These are phyloP conservation scores for Holothuria scabra DNA, from an alignment of 53 echinoderm and acorn worm species.

Conservation along the genomic window DNA sequence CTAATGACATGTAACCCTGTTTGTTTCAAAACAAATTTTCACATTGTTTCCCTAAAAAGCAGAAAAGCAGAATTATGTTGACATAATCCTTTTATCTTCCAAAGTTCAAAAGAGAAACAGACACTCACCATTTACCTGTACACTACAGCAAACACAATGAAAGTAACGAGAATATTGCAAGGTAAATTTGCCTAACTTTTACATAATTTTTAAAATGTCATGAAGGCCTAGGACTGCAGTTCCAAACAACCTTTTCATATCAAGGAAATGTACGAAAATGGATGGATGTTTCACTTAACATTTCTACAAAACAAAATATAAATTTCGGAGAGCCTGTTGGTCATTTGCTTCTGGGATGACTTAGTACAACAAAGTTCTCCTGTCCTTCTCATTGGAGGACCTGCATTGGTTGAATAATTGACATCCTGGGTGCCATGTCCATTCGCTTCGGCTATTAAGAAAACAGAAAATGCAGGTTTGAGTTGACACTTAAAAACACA, in stretches of 20 bases:
- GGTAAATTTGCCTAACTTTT: background rate
- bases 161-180: constrained; percentile 42
- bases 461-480: background rate
- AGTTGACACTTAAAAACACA: background rate
- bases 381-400: constrained; percentile 9
- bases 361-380: background rate
- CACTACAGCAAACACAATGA: constrained; percentile 36
- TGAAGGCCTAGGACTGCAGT: background rate
- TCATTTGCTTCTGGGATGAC: background rate
- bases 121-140: constrained; percentile 13
- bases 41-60: background rate
- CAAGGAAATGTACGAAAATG: constrained; percentile 38
- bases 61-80: too few relatives aligned
- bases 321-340: background rate
- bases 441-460: constrained; percentile 61
- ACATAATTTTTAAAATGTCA: constrained; percentile 12
- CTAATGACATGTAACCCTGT: background rate
- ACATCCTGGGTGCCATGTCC: constrained; percentile 55
- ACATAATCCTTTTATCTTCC: too few relatives aligned
- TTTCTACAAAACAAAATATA: constrained; percentile 16
- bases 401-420: constrained; percentile 32
- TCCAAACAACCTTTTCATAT: constrained; percentile 13
- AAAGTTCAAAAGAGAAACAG: background rate
- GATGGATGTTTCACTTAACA: constrained; percentile 38
- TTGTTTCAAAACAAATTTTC: background rate